Base-by-base conservation (phyloP, 2,888 invertebrate species). In the Galerucella pusilla region DNA sequence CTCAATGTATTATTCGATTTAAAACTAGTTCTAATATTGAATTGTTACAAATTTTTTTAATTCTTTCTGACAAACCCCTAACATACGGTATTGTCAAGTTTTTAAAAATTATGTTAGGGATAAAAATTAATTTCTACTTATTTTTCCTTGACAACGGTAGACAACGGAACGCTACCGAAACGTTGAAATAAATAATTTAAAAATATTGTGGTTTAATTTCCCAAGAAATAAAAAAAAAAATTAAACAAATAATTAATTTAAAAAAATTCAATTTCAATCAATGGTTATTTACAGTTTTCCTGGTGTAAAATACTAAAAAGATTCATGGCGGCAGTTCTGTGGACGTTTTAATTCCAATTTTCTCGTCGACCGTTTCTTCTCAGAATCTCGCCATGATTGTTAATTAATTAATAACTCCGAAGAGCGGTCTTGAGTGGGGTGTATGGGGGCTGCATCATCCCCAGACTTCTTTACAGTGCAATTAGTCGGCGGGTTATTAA, bases 371-470 rank as follows among this genome's bases (percentile, higher is more conserved):
- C 83, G 79, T 82, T 83, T 84, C 86, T 84, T 85, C 85, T 85
- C 84, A 83, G 75, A 77, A 68, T 77, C 85, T 85, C 85, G 85
- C 85, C 85, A 87, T 87, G 87, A 87, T 87, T 87, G 86, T 87
- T 87, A 87, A 87, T 87, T 87, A 87, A 87, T 87, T 87, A 87
- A 87, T 87, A 87, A 87, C 86, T 87, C 75, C 71, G 75, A 67
- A 77, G 69, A 75, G 76, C 59, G 68, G 67, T 65, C 73, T 71
- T 65, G 25, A 60, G 16, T 42, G 45, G n/a, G 64, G 20, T 42
- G 49, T n/a, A 28, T 46, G 68, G 35, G 66, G 71, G 71, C 46
- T 42, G 35, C 35, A 42, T 42, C 35, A 42, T 66, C 45, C 70
- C 67, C 73, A 68, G 71, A 76, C 76, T 87, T 87, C 86, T 87